phyloP scores from a whole-genome alignment of 2,888 invertebrate species.

The Eudasyphora cyanicolor region DNA sequence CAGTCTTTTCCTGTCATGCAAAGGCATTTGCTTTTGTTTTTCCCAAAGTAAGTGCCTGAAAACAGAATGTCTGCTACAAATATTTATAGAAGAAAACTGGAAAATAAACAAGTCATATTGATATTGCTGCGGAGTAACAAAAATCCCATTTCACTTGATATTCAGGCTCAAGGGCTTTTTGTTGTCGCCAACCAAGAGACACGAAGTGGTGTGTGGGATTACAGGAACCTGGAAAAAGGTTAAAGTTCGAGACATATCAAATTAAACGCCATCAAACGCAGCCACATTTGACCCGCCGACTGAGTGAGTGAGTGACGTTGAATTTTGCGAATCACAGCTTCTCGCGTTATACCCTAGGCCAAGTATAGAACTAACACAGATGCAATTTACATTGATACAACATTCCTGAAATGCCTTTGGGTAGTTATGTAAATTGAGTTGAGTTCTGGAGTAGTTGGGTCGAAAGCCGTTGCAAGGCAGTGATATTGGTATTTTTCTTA shows the following conservation, averaged over 20 bases:
- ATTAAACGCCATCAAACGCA: background rate
- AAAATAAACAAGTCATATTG: constrained; percentile 4
- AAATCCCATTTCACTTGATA: constrained; percentile 35
- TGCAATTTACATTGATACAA: background rate
- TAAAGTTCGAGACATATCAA: background rate
- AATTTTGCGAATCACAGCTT: background rate
- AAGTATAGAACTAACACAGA: background rate
- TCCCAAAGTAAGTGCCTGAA: constrained; percentile 17
- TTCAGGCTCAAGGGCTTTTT: constrained; percentile 29
- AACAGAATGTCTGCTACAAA: constrained; percentile 19
- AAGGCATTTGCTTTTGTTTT: background rate
- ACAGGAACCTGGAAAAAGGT: too few species aligned
- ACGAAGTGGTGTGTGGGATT: background rate
- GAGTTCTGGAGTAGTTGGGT: background rate
- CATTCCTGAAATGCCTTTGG: background rate
- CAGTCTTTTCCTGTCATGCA: background rate
- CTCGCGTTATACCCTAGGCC: background rate
- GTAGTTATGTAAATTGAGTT: background rate
- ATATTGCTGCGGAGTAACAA: background rate
- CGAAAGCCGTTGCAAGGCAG: background rate
- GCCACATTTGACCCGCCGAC: background rate
- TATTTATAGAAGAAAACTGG: constrained; percentile 5
- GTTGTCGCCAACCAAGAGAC: background rate
- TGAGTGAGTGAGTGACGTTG: background rate
- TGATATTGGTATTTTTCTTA: background rate